These are phyloP conservation scores for Nematostella vectensis DNA, from an alignment of 92 coral and sea anemone species.

Conservation along the genomic window DNA sequence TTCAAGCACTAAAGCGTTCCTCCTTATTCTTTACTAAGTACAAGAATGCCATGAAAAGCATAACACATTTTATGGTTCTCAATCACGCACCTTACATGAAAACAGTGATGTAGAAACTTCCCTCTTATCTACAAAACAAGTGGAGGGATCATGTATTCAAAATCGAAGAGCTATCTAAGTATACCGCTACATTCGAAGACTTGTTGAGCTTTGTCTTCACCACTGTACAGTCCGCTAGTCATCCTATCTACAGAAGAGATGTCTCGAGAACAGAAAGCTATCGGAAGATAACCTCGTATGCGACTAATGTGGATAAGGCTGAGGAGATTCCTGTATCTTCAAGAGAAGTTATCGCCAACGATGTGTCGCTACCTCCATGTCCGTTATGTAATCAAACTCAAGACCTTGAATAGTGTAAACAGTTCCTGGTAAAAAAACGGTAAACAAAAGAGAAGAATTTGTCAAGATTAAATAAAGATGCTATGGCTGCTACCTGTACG, in stretches of 20 bases:
- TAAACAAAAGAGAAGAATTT: too few relatives aligned
- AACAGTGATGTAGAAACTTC: too few relatives aligned
- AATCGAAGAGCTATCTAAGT: slow-evolving; percentile 6
- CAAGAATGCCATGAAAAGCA: slow-evolving; percentile 36
- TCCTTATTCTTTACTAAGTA: slow-evolving; percentile 33
- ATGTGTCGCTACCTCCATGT: too few relatives aligned
- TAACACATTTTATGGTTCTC: slow-evolving; percentile 25
- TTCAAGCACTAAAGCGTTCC: slow-evolving; percentile 11
- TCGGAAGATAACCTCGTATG: too few relatives aligned
- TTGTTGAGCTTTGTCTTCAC: slow-evolving; percentile 26
- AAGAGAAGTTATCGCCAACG: slow-evolving; percentile 26
- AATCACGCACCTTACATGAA: slow-evolving; percentile 46
- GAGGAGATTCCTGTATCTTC: too few relatives aligned
- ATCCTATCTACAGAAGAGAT: slow-evolving; percentile 25
- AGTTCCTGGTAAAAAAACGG: too few relatives aligned
- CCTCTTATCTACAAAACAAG: slow-evolving; percentile 28
- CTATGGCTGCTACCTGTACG: too few relatives aligned
- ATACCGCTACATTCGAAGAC: slow-evolving; percentile 25
- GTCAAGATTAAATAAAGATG: too few relatives aligned
- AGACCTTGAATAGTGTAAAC: slow-evolving; percentile 37
- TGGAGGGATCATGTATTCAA: slow-evolving; percentile 39
- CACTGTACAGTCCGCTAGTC: slow-evolving; percentile 44
- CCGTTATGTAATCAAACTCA: slow-evolving; percentile 28
- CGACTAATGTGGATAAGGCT: too few relatives aligned
- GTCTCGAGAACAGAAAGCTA: too few relatives aligned